A percentile compares a stretch with the other conserved stretches of the same genome.
Conservation (phyloP, 2,797 vertebrate species). For the Delichon dasypus region DNA sequence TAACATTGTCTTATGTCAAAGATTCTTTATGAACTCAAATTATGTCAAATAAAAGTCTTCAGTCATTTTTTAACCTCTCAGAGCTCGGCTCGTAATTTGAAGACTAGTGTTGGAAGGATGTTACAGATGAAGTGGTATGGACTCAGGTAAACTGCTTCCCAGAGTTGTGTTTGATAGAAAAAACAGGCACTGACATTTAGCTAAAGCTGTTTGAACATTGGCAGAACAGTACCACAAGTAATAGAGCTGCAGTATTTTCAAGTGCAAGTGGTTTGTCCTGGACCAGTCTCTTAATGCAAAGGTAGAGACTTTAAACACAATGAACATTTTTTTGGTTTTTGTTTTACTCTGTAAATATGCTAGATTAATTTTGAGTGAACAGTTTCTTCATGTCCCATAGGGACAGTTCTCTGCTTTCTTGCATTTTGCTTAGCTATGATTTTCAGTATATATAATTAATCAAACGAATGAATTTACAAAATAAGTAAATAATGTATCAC, state of each 20-base stretch:
- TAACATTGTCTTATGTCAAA: not conserved
- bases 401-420: not conserved
- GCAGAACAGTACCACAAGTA: not conserved
- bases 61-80: not conserved
- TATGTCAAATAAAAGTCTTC: not conserved
- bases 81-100: not conserved
- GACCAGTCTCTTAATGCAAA: not conserved
- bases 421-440: not conserved
- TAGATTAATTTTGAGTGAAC: not conserved
- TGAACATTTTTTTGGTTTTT: not conserved
- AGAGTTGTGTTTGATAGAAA: not conserved
- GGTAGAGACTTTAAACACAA: not conserved
- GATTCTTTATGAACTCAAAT: not conserved
- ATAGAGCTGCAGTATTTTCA: not conserved
- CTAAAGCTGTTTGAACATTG: not conserved
- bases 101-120: not conserved
- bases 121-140: not conserved
- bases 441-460: not conserved
- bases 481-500: not conserved
- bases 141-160: not conserved
- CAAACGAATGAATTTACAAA: not conserved
- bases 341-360: not conserved
- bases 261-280: not conserved
- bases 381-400: not conserved
- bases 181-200: not conserved